These are phyloP conservation scores for Ophion costatus DNA, from an alignment of 2,888 invertebrate species.

Conservation along the genomic window DNA sequence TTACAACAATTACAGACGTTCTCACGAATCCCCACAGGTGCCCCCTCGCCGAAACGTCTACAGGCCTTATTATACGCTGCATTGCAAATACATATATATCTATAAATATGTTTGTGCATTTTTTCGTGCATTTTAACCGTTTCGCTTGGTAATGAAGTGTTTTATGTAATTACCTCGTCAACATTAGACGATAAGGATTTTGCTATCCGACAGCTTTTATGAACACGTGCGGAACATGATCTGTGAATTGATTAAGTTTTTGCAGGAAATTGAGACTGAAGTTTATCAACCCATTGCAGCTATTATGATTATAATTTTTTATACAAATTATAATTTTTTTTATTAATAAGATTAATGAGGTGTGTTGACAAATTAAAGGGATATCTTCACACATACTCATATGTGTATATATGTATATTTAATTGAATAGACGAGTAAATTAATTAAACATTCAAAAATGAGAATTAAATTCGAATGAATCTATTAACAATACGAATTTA, in stretches of 20 bases:
- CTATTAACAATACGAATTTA: too few species aligned
- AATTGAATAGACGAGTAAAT: too few species aligned
- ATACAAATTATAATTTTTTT: not conserved
- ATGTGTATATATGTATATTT: too few species aligned
- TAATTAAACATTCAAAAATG: too few species aligned
- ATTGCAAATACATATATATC: not conserved
- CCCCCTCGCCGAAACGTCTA: not conserved
- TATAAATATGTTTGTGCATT: not conserved
- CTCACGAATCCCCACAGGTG: not conserved
- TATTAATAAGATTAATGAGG: not conserved
- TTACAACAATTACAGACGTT: not conserved
- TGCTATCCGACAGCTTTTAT: not conserved
- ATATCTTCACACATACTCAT: too few species aligned
- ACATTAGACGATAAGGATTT: not conserved
- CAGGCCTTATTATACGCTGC: not conserved
- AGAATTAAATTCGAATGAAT: too few species aligned
- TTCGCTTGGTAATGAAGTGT: not conserved
- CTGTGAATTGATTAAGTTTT: not conserved
- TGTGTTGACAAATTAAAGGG: too few species aligned
- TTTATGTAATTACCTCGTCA: constrained; percentile 8
- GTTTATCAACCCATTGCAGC: not conserved
- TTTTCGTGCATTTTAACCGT: not conserved
- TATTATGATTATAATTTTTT: not conserved
- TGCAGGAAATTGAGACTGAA: not conserved
- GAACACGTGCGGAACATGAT: not conserved